A percentile compares a stretch with the other conserved stretches of the same genome.
phyloP scores from a whole-genome alignment of 2,888 invertebrate genomes.

The Hylaea fasciaria region DNA sequence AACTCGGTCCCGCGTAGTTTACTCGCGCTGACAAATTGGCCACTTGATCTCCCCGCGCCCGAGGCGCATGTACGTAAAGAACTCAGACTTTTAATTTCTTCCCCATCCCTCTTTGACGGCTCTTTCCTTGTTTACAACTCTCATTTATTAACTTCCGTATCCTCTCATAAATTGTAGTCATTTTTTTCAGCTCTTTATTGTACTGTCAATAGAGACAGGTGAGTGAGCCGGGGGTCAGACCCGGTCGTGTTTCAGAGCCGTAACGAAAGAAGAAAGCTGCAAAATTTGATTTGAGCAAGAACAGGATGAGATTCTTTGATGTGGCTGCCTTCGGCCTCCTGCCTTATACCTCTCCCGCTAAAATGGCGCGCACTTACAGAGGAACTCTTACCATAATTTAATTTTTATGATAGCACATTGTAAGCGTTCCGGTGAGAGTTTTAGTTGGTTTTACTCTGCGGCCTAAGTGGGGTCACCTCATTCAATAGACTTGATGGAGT shows the following conservation, averaged over 20 bases:
- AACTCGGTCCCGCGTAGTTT: constrained; percentile 66
- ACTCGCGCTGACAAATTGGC: constrained; percentile 79
- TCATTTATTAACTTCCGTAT: constrained; percentile 51
- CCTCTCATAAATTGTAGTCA: constrained; percentile 44
- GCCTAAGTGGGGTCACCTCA: constrained; percentile 55
- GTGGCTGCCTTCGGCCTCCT: constrained; percentile 67
- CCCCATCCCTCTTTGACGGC: constrained; percentile 52
- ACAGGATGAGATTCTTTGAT: constrained; percentile 77
- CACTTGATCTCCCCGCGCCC: constrained; percentile 71
- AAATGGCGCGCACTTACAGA: constrained; percentile 80
- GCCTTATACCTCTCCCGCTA: constrained; percentile 57
- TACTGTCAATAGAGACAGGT: constrained; percentile 45
- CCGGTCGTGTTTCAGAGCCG: constrained; percentile 57
- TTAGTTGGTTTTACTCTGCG: constrained; percentile 67
- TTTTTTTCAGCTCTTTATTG: constrained; percentile 42
- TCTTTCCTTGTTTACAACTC: constrained; percentile 59
- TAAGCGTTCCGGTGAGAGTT: constrained; percentile 73
- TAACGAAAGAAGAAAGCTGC: constrained; percentile 77
- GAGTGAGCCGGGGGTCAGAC: constrained; percentile 52
- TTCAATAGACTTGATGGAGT: constrained; percentile 25
- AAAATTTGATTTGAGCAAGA: constrained; percentile 80
- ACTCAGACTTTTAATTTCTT: constrained; percentile 63
- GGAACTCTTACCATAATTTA: constrained; percentile 82
- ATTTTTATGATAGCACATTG: constrained; percentile 84
- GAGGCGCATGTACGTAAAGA: constrained; percentile 66